phyloP scores from a whole-genome alignment of 1,140 invertebrate genomes.

The Achroia grisella region DNA sequence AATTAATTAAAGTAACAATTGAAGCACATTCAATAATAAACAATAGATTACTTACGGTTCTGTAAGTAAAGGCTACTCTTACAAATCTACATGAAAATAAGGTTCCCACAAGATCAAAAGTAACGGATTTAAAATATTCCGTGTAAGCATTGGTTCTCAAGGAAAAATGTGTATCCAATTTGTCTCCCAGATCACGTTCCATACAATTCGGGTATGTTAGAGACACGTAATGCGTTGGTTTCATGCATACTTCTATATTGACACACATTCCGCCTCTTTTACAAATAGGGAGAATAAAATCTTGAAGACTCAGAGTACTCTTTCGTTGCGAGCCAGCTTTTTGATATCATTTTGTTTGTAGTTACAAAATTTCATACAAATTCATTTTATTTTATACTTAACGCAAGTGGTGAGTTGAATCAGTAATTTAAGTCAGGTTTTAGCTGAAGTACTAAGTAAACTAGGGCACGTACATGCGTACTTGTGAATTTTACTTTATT shows the following conservation, averaged over 20 bases:
- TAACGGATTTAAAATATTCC: constrained; percentile 17
- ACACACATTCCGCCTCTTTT: constrained; percentile 1
- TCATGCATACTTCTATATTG: constrained; percentile 21
- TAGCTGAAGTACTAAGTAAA: no score
- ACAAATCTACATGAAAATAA: constrained; percentile 2
- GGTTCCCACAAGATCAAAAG: constrained; percentile 10
- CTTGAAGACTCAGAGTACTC: no score
- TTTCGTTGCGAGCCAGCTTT: no score
- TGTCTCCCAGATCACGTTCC: constrained; percentile 23
- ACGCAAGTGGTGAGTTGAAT: no score
- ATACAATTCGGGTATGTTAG: constrained; percentile 24
- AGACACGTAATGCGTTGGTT: constrained; percentile 22
- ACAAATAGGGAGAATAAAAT: no score
- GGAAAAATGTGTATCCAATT: constrained; percentile 29
- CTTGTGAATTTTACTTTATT: no score
- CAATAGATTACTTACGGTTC: no score
- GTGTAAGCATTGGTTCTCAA: constrained; percentile 15
- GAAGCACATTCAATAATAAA: neutral
- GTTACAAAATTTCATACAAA: no score
- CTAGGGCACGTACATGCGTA: no score
- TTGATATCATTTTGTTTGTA: no score
- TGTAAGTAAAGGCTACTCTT: neutral
- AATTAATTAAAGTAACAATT: neutral
- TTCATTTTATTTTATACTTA: no score
- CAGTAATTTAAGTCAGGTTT: no score